Evolutionary conservation across 1,140 invertebrate genomes (phyloP), one percentile per base, ranked within the genome.

Genomic region (Drosophila nebulosa): DNA sequence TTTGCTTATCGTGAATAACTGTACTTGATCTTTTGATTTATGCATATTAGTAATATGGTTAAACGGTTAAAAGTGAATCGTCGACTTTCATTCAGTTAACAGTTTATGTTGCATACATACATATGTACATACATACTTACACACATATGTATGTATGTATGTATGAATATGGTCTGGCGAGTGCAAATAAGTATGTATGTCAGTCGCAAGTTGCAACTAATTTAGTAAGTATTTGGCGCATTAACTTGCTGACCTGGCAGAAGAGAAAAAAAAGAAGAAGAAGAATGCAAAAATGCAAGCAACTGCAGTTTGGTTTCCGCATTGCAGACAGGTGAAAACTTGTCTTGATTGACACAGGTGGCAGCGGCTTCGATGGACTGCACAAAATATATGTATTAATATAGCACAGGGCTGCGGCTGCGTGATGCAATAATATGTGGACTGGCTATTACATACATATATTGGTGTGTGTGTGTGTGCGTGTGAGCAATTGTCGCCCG

Each of bases 251-350:
- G 70, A 74, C 63, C 70, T 51, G 51, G 24, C 56, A 42, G 32
- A 70, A 67, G 53, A n/a, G 51, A 52, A 27, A 24, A 52, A 26
- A 14, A 27, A 18, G 7, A 55, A 30, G 24, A 36, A 36, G 39
- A 46, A 46, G 39, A 46, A 46, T 64, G 46, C 55, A 73, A 72
- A 52, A 73, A 73, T 56, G 53, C 52, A 16, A 55, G 30, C 60
- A 64, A 51, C 46, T 21, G 67, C 46, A 50, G 22, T 74, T 71
- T 24, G 32, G 60, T 56, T 74, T 74, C 71, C 71, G 71, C 71
- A 67, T 74, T 74, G 27, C 27, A 24, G 71, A 67, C 70, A 67
- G 64, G 55, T 74, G 70, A 66, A 74, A 74, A 36, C 52, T 74
- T 66, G 52, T 55, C 52, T 55, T 59, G 68, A 64, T 60, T 56